Conservation (phyloP, 1,140 invertebrate species). For the Stegodyphus mimosarum region DNA sequence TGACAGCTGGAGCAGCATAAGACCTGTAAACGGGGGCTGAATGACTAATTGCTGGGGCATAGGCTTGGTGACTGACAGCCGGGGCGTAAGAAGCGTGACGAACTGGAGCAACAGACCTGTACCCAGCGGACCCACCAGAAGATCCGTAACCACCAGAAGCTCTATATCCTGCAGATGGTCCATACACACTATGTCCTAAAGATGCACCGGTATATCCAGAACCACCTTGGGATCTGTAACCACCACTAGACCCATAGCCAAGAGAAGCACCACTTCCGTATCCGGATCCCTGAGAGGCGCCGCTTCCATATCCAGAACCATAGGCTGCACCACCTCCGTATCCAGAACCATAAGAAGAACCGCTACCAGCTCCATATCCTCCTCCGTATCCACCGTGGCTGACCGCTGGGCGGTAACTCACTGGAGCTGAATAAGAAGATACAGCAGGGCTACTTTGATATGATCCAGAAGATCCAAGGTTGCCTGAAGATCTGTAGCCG, state of each 20-base stretch:
- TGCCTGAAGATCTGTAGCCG: background rate
- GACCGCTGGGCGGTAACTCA: too few species aligned
- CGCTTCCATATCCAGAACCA: background rate
- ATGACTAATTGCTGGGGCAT: background rate
- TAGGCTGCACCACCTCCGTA: background rate
- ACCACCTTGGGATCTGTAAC: background rate
- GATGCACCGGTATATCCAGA: background rate
- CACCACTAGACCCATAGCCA: background rate
- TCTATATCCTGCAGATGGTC: background rate
- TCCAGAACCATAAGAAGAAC: background rate
- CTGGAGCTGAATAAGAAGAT: background rate
- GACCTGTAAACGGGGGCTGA: background rate
- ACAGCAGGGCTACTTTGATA: background rate
- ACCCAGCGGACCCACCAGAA: background rate
- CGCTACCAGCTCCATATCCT: background rate
- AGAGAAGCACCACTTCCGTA: background rate
- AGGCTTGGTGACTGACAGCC: background rate
- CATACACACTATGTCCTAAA: background rate
- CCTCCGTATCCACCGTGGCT: background rate
- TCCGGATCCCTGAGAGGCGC: background rate
- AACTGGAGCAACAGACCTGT: background rate
- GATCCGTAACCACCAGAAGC: background rate
- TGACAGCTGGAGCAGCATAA: constrained; percentile 30
- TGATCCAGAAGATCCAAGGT: background rate
- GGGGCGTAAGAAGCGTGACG: constrained; percentile 9